A percentile compares a stretch with the other conserved stretches of the same genome.
Evolutionary conservation across 2,113 vertebrate genomes (phyloP).

Genomic region (Vireo altiloquus): DNA sequence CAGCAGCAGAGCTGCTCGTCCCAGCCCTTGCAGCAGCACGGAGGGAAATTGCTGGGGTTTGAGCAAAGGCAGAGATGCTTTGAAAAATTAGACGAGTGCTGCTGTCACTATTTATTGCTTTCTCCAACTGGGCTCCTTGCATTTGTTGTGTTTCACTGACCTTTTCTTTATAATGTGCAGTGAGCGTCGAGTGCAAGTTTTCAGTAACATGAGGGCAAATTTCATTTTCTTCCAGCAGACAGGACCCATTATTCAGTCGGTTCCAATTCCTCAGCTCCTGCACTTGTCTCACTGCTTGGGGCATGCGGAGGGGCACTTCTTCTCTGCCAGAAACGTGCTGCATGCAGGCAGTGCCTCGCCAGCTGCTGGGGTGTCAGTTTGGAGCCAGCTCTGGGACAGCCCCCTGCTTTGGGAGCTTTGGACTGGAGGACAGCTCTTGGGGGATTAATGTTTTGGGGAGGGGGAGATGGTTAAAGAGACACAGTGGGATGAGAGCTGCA

Average conservation of each 20-base stretch:
- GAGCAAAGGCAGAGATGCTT: neutral
- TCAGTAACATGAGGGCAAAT: conserved; percentile 62
- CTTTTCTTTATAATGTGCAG: conserved; percentile 65
- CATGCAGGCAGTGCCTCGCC: neutral
- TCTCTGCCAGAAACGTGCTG: neutral
- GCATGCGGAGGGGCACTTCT: neutral
- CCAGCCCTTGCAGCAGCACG: neutral
- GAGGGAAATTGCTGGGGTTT: neutral
- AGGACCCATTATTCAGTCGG: conserved; percentile 44
- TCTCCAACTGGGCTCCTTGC: conserved; percentile 24
- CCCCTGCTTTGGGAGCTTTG: neutral
- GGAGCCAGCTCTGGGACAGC: neutral
- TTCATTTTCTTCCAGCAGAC: conserved; percentile 69
- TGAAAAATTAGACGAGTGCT: conserved; percentile 27
- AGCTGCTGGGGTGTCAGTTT: neutral
- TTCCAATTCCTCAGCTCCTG: conserved; percentile 39
- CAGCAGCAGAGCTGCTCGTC: neutral
- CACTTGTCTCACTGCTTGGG: neutral
- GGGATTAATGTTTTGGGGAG: neutral
- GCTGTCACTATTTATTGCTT: conserved; percentile 54
- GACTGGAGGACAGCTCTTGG: neutral
- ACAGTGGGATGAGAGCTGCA: fast-evolving
- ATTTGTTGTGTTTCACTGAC: conserved; percentile 64
- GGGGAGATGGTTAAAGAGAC: neutral
- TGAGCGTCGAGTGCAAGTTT: conserved; percentile 49